These are phyloP conservation scores for Apogon talboti DNA, from an alignment of 2,797 vertebrate species.

Conservation along the genomic window DNA sequence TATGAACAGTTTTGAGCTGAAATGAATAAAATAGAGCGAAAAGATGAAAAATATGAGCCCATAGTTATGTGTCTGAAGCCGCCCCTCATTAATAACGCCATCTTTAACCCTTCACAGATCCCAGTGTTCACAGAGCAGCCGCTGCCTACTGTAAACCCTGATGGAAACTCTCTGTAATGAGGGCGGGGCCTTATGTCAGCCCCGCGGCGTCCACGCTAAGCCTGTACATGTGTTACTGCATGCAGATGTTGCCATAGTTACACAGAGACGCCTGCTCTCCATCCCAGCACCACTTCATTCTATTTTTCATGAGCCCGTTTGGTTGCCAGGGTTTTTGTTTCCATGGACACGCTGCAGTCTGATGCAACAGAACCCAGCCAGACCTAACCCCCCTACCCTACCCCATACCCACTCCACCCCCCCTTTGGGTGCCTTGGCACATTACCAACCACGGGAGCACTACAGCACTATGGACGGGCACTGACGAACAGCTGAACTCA, in stretches of 20 bases:
- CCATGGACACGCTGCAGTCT: slow-evolving; percentile 82
- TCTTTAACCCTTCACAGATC: slow-evolving; percentile 37
- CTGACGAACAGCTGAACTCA: not conserved
- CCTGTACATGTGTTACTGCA: slow-evolving; percentile 41
- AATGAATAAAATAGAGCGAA: too few species aligned
- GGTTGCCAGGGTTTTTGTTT: slow-evolving; percentile 87
- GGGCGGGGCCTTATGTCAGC: slow-evolving; percentile 35
- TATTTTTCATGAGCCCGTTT: slow-evolving; percentile 72
- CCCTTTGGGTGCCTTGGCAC: slow-evolving; percentile 36
- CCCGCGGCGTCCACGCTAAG: slow-evolving; percentile 3
- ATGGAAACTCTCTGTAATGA: slow-evolving; percentile 45
- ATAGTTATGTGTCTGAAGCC: too few species aligned
- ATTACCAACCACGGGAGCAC: slow-evolving; percentile 36
- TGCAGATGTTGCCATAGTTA: slow-evolving; percentile 68
- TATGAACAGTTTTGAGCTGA: too few species aligned
- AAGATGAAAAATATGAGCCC: too few species aligned
- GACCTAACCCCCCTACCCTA: slow-evolving; percentile 9
- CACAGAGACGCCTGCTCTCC: slow-evolving; percentile 49
- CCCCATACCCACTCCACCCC: not conserved
- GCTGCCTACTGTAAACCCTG: slow-evolving; percentile 43
- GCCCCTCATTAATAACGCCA: too few species aligned
- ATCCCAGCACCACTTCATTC: slow-evolving; percentile 45
- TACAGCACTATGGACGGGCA: slow-evolving; percentile 38
- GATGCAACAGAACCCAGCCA: slow-evolving; percentile 74
- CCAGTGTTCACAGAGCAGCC: slow-evolving; percentile 34